A percentile compares a stretch with the other conserved stretches of the same genome.
These are phyloP conservation scores for Troilus luridus DNA, from an alignment of 2,888 invertebrate species.

Conservation along the genomic window DNA sequence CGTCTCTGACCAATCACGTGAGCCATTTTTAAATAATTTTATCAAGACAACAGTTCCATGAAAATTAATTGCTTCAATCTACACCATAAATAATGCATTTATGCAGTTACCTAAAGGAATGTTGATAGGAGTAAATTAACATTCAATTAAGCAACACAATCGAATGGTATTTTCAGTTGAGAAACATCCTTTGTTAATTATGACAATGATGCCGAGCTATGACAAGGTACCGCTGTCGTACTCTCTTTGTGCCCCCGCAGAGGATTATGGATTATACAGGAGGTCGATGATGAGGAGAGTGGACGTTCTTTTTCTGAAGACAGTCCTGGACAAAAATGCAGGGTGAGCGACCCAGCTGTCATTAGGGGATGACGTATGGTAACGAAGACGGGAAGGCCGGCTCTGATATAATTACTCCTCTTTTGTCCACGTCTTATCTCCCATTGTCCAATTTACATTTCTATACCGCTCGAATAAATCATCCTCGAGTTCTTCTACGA, in stretches of 20 bases:
- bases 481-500: conserved; percentile 46
- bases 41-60: background rate
- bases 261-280: conserved; percentile 46
- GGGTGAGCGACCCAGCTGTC: conserved; percentile 55
- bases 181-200: conserved; percentile 20
- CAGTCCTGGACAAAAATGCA: conserved; percentile 47
- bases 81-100: background rate
- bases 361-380: conserved; percentile 55
- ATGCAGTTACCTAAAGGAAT: background rate
- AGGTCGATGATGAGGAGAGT: conserved; percentile 1
- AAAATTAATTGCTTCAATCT: background rate
- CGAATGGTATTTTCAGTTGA: background rate
- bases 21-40: too few relatives aligned
- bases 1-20: too few relatives aligned
- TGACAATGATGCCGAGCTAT: background rate
- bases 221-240: conserved; percentile 4
- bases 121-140: background rate
- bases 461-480: conserved; percentile 48
- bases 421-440: conserved; percentile 57
- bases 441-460: conserved; percentile 54
- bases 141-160: background rate
- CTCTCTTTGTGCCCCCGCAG: background rate
- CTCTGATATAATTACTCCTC: conserved; percentile 54
- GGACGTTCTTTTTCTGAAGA: conserved; percentile 34
- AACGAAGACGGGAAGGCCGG: conserved; percentile 48